Conservation (phyloP, 2,797 vertebrate genomes). For the Hypotaenidia philippensis region DNA sequence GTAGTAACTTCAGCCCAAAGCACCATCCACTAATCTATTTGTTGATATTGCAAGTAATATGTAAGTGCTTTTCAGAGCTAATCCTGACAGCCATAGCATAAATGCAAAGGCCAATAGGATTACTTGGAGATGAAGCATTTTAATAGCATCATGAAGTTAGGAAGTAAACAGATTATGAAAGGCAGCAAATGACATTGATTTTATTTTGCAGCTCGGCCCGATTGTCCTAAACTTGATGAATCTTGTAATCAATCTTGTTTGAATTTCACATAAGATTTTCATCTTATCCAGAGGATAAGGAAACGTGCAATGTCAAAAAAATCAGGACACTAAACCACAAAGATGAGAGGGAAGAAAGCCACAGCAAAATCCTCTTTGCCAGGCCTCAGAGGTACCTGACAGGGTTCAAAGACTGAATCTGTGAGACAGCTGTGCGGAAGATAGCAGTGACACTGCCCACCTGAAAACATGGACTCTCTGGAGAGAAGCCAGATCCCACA, state of each 20-base stretch:
- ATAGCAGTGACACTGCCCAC: background rate
- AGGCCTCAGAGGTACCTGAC: background rate
- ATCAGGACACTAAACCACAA: background rate
- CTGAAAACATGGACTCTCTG: background rate
- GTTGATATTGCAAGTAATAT: constrained; percentile 47
- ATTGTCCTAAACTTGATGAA: constrained; percentile 27
- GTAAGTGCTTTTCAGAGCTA: constrained; percentile 51
- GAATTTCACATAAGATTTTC: constrained; percentile 32
- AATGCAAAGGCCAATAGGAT: constrained; percentile 12
- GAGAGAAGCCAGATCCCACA: background rate
- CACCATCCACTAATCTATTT: constrained; percentile 5
- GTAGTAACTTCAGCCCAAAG: constrained; percentile 21
- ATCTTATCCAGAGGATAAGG: background rate
- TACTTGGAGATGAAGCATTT: constrained; percentile 37
- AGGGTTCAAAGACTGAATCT: background rate
- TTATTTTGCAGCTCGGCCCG: constrained; percentile 17
- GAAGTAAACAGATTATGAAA: constrained; percentile 63
- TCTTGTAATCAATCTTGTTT: constrained; percentile 37
- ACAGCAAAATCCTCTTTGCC: background rate
- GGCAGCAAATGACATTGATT: constrained; percentile 44
- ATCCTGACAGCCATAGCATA: constrained; percentile 33
- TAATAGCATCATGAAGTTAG: constrained; percentile 53
- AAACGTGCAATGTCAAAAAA: background rate
- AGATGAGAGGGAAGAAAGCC: background rate
- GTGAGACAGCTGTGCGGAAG: background rate